phyloP scores from a whole-genome alignment of 1,140 invertebrate genomes.

The Dolichoris vasculosae region DNA sequence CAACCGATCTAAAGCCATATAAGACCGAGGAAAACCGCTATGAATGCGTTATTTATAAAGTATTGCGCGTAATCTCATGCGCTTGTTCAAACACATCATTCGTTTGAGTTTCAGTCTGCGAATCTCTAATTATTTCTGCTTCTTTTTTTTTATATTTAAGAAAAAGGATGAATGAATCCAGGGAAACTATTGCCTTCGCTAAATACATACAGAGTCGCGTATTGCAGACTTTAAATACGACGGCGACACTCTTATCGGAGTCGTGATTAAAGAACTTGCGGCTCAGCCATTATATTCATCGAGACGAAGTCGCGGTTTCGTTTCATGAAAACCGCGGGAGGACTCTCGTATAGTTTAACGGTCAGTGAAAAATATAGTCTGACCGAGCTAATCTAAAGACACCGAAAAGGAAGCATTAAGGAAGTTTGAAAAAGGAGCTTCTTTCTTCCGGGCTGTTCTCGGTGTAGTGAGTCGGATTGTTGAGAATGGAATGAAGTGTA shows the following conservation, averaged over 20 bases:
- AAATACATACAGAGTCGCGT: not conserved
- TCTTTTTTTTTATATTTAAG: not conserved
- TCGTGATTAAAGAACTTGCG: not conserved
- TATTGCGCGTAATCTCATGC: not conserved
- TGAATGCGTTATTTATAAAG: constrained; percentile 7
- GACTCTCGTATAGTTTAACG: not conserved
- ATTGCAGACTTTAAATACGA: not conserved
- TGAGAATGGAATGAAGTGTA: not conserved
- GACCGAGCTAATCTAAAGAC: not conserved
- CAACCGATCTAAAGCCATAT: not conserved
- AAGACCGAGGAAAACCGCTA: not conserved
- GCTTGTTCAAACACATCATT: not conserved
- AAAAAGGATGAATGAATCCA: not conserved
- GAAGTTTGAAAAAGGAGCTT: not conserved
- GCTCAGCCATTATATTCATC: not conserved
- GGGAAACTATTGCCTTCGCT: not conserved
- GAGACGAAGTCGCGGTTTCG: not conserved
- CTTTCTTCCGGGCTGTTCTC: not conserved
- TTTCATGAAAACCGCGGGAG: not conserved
- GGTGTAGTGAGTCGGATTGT: not conserved
- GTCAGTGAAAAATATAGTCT: not conserved
- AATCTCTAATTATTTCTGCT: not conserved
- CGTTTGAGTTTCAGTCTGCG: no score
- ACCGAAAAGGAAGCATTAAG: not conserved
- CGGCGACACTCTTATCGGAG: not conserved